Base-by-base conservation (phyloP, 2,888 invertebrate species). In the Coremacera marginata region DNA sequence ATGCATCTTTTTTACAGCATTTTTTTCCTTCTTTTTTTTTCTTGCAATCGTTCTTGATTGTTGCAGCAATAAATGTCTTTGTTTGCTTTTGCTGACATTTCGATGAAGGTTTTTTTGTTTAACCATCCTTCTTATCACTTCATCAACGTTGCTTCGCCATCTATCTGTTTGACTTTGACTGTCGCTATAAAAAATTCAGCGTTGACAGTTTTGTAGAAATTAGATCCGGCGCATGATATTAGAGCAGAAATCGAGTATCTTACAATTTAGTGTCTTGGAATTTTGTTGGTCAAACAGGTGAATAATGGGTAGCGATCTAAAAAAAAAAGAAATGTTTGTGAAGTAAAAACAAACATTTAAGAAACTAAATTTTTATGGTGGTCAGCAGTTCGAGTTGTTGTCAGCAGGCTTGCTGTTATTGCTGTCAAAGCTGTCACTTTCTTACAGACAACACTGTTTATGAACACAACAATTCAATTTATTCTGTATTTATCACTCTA, bases 21-120 rank as follows among this genome's bases (percentile, higher is more conserved):
- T 63, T 27, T 11, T 4, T 8, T n/a, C n/a, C n/a, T 27, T 27
- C 4, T 16, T 3, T 7, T 19, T 31, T 62, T 62, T 62, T 11
- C 14, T 22, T 72, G 34, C 8, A 49, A 25, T 14, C 4, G 5
- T 31, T 68, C 51, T 34, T 60, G 60, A 25, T 44, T 60, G 44
- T 49, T 62, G 60, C 27, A 14, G 49, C 85, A 85, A 84, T 85
- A 84, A 75, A 85, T 83, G 84, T 85, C 85, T 85, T 84, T 84
- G 84, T 85, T 84, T 83, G 72, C 49, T 60, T 62, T 11, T 37
- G 62, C 62, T 62, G 72, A 62, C 72, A 62, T 49, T 49, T 62
- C 44, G 62, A 44, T 71, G 71, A 31, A 71, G 71, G 60, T 37
- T 71, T n/a, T 22, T 25, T 25, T 49, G 22, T 37, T 22, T 67